Evolutionary conservation across 2,797 vertebrate genomes (phyloP), one percentile per base, ranked within the genome.

Genomic region (Glossophaga mutica): DNA sequence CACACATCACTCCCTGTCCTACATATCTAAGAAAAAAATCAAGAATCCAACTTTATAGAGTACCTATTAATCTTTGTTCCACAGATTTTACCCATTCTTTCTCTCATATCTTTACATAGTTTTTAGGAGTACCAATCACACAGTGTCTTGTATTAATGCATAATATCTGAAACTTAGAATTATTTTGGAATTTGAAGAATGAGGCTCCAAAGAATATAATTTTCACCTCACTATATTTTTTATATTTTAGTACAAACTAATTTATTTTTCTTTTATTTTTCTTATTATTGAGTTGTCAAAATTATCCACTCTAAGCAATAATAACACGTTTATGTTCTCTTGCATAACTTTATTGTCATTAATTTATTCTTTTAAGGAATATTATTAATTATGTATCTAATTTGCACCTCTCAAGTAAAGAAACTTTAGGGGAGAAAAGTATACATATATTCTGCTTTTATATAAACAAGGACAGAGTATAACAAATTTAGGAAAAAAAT

Each of bases 21-120:
- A 22, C 6, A 29, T 48, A 92, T 91, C 42, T 83, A 87, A 71
- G 87, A 92, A 90, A 78, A 89, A 93, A 92, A 95, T 88, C 65
- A 74, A 76, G 29, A 73, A 42, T 68, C 44, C 32, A 74, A 5
- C 14, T 89, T 84, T 26, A 76, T 9, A 52, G 12, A 74, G 39
- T 79, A 68, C 68, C 37, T 59, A 55, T 32, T 46, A n/a, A 39
- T 76, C 88, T 68, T 90, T 81, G 0, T 22, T 48, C 34, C 44
- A 73, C 42, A 44, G 9, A 11, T 62, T 57, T 44, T 9, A 71
- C 12, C 9, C 4, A 32, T 14, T 24, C 9, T 84, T 91, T 26
- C 83, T 68, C 24, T 42, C 24, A 9, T 65, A 5, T 96, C 39
- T 71, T 90, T 87, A n/a, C 7, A 55, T 3, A 67, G 9, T 55